Conservation (phyloP, 2,113 vertebrate species). For the Fulmarus glacialis region DNA sequence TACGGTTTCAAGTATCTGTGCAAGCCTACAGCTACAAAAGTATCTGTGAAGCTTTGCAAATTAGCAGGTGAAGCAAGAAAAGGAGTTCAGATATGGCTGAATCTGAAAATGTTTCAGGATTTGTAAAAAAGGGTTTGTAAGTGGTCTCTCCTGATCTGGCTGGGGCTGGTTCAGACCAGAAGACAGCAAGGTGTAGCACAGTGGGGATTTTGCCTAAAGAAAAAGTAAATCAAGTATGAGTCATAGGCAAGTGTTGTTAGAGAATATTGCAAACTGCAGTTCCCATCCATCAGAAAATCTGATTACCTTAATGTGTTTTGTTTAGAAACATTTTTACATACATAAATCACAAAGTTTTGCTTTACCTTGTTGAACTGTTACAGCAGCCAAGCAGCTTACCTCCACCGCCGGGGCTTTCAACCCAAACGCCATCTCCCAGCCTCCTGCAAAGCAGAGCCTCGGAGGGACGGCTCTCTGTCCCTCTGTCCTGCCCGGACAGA, state of each 20-base stretch:
- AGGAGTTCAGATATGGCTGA: background rate
- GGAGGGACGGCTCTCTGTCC: background rate
- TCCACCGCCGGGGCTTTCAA: background rate
- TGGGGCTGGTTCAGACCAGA: background rate
- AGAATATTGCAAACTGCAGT: background rate
- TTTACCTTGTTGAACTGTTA: background rate
- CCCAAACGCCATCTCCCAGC: accelerated
- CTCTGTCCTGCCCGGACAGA: background rate
- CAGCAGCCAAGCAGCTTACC: background rate
- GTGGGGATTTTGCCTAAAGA: background rate
- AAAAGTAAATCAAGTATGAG: background rate
- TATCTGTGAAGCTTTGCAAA: background rate
- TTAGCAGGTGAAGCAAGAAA: background rate
- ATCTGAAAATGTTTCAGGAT: background rate
- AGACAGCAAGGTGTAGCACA: background rate
- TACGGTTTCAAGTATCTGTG: background rate
- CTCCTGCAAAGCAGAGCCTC: background rate
- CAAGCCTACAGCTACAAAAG: background rate
- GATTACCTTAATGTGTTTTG: background rate
- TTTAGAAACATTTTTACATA: background rate
- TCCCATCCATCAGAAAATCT: conserved; percentile 15
- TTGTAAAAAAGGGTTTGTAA: background rate
- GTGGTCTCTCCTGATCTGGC: background rate
- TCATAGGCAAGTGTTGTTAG: background rate
- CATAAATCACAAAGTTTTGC: background rate